These are phyloP conservation scores for Rhinogobius similis DNA, from an alignment of 2,113 vertebrate genomes.

Conservation along the genomic window DNA sequence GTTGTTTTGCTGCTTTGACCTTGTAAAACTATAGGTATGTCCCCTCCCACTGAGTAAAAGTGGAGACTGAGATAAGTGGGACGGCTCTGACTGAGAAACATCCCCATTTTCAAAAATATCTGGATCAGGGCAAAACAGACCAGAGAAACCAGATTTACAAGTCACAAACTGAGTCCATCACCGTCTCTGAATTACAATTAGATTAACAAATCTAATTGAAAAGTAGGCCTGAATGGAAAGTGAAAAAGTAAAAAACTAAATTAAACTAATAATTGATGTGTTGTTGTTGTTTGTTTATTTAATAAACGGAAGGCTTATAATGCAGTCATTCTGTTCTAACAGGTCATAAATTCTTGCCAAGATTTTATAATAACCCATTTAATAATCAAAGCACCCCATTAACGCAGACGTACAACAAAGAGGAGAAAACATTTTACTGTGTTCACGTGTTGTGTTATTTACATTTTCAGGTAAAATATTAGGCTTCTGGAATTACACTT, in stretches of 20 bases:
- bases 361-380: no score
- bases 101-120: not conserved
- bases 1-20: not conserved
- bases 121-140: not conserved
- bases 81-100: not conserved
- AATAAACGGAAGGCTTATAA: no score
- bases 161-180: not conserved
- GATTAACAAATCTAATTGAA: not conserved
- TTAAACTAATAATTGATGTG: no score
- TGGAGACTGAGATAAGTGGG: not conserved
- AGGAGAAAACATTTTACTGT: not conserved
- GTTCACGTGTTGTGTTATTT: no score
- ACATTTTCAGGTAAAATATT: not conserved
- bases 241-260: no score
- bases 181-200: not conserved
- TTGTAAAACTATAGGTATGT: conserved; percentile 10
- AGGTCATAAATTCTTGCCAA: no score
- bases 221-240: not conserved
- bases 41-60: not conserved
- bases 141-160: not conserved
- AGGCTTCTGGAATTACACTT: not conserved
- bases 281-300: no score
- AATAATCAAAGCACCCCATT: no score
- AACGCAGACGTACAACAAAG: no score
- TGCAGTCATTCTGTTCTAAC: no score